Percentiles rank a stretch among this genome's conserved stretches.
Evolutionary conservation across 2,797 vertebrate genomes (phyloP).

Genomic region (Danio aesculapii): DNA sequence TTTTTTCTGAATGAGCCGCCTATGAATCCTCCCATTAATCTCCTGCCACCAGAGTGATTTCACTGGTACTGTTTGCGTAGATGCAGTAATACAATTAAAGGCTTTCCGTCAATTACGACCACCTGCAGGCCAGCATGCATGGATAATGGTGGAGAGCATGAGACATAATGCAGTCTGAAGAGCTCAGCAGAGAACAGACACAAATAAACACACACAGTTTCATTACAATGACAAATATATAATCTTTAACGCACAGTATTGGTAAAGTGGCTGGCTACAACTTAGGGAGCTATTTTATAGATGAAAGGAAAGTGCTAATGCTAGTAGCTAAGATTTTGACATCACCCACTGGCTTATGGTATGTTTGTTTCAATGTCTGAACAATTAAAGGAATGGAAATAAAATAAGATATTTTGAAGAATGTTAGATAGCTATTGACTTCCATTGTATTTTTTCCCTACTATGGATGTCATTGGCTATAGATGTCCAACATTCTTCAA

Average conservation of each 20-base stretch:
- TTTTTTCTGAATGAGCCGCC: conserved; percentile 9
- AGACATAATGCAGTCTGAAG: background rate
- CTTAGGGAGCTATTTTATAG: background rate
- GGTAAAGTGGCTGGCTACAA: background rate
- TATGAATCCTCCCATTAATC: background rate
- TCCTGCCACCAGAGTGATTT: background rate
- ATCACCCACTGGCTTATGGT: background rate
- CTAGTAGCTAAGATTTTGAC: background rate
- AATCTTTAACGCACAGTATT: background rate
- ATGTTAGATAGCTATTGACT: too few relatives aligned
- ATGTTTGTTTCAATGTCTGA: background rate
- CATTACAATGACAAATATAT: background rate
- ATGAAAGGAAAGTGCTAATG: background rate
- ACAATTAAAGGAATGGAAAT: background rate
- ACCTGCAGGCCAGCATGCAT: conserved; percentile 24
- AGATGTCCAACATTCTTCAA: too few relatives aligned
- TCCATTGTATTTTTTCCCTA: too few relatives aligned
- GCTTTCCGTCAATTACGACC: conserved; percentile 36
- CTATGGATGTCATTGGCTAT: too few relatives aligned
- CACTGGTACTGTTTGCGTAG: conserved; percentile 10
- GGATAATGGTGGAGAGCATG: background rate
- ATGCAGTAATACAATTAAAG: conserved; percentile 41
- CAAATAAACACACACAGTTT: background rate
- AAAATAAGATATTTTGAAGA: too few relatives aligned
- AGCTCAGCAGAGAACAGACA: background rate